Conservation (phyloP, 2,797 vertebrate genomes). For the Sebastes hopkinsi region DNA sequence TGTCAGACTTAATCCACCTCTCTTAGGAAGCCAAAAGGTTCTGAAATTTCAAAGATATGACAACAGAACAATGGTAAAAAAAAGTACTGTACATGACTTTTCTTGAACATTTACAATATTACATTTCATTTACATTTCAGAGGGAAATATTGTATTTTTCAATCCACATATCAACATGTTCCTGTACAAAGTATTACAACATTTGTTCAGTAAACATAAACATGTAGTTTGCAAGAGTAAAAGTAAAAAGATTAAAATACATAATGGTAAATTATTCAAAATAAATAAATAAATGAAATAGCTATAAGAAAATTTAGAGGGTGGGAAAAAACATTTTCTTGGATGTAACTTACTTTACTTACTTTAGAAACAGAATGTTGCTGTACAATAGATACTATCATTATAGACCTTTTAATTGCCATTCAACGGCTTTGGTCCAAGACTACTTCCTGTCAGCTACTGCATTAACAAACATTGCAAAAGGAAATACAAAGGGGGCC, state of each 20-base stretch:
- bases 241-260: not conserved
- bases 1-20: not conserved
- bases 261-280: not conserved
- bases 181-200: not conserved
- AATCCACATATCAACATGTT: not conserved
- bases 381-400: not conserved
- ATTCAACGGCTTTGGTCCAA: too few relatives aligned
- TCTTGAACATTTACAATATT: not conserved
- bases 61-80: not conserved
- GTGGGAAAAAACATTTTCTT: not conserved
- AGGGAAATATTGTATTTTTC: not conserved
- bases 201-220: not conserved
- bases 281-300: not conserved
- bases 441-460: too few relatives aligned
- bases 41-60: not conserved
- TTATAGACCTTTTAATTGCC: not conserved
- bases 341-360: not conserved
- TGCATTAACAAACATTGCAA: too few relatives aligned
- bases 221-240: not conserved
- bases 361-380: not conserved
- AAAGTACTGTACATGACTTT: not conserved
- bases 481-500: too few relatives aligned
- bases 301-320: not conserved
- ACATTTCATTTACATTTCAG: too few relatives aligned
- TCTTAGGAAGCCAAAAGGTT: not conserved